Evolutionary conservation across 1,140 invertebrate genomes (phyloP).

Genomic region (Dreissena rostriformis): DNA sequence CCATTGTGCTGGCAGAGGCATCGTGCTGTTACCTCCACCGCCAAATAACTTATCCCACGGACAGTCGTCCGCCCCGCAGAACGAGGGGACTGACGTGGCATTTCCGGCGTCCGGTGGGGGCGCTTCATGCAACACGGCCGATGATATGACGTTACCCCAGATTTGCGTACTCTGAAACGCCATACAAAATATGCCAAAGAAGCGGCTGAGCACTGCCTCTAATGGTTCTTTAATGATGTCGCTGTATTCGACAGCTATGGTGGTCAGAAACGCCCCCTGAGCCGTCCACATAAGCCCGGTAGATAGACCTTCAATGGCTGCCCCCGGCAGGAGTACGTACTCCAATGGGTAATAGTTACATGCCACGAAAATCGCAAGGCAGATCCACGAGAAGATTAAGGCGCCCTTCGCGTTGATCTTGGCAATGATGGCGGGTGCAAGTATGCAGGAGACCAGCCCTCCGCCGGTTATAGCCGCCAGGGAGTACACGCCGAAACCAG

Average conservation of each 20-base stretch:
- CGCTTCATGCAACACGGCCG: conserved; percentile 58
- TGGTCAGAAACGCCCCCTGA: conserved; percentile 68
- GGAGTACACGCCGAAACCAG: conserved; percentile 61
- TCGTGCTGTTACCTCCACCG: conserved; percentile 11
- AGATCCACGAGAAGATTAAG: conserved; percentile 63
- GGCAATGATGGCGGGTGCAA: conserved; percentile 64
- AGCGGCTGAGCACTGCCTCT: conserved; percentile 62
- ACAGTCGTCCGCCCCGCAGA: conserved; percentile 61
- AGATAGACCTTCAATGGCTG: conserved; percentile 65
- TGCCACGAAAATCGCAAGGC: conserved; percentile 62
- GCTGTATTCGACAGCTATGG: conserved; percentile 64
- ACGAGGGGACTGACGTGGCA: conserved; percentile 29
- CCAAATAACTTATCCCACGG: conserved; percentile 32
- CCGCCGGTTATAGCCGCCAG: conserved; percentile 67
- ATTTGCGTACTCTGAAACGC: conserved; percentile 71
- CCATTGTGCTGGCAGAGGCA: conserved; percentile 24
- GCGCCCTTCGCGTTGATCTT: conserved; percentile 64
- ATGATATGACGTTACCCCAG: conserved; percentile 71
- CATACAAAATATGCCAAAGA: conserved; percentile 73
- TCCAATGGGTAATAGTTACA: conserved; percentile 66
- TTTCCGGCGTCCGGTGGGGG: background rate
- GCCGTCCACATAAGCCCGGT: conserved; percentile 74
- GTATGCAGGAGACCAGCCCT: conserved; percentile 64
- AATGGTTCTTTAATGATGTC: conserved; percentile 54
- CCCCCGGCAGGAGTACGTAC: conserved; percentile 64